A percentile compares a stretch with the other conserved stretches of the same genome.
phyloP scores from a whole-genome alignment of 2,797 vertebrate genomes.

The Argya squamiceps region DNA sequence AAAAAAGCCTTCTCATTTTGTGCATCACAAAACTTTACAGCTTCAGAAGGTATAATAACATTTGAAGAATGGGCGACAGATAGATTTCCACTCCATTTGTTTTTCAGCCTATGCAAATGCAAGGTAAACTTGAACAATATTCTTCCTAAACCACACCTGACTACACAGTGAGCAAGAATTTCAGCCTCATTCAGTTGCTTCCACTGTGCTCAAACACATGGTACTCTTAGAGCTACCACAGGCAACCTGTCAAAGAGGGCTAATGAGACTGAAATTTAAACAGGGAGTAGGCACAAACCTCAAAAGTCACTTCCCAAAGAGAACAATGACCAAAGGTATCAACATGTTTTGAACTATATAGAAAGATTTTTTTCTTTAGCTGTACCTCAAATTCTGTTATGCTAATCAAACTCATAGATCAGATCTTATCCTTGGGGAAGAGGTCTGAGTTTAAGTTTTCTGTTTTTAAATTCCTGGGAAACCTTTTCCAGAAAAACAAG shows the following conservation, averaged over 20 bases:
- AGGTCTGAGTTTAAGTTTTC: background rate
- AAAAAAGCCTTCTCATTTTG: accelerated
- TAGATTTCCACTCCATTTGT: background rate
- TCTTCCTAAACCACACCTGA: background rate
- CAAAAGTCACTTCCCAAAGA: background rate
- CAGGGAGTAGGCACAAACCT: background rate
- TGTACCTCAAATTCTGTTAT: background rate
- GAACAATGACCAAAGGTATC: background rate
- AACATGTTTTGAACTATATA: background rate
- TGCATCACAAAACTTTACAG: background rate
- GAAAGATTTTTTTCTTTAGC: background rate
- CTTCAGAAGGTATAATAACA: background rate
- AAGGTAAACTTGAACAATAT: background rate
- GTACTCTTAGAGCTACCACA: background rate
- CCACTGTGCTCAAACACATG: accelerated
- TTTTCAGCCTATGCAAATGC: background rate
- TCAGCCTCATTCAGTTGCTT: background rate
- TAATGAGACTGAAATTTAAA: background rate
- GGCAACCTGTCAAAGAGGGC: background rate
- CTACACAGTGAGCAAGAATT: background rate
- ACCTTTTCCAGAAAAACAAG: background rate
- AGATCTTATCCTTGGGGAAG: background rate
- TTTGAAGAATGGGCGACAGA: background rate
- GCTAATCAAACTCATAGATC: background rate
- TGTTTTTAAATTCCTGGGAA: background rate